phyloP scores from a whole-genome alignment of 2,113 vertebrate genomes.

The human region GRCh38 chr1:164188501-164189000 shows the following conservation, averaged over 20 bases:
- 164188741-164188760: conserved; percentile 75
- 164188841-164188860: conserved; percentile 99
- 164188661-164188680: conserved; percentile 74
- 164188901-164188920: conserved; percentile 79
- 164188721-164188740: background rate
- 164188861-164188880: conserved; percentile 99
- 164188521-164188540: background rate
- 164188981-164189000: background rate
- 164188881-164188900: conserved; percentile 90
- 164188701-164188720: background rate
- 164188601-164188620: conserved; percentile 83
- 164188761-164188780: conserved; percentile 88
- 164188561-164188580: conserved; percentile 83
- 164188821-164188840: conserved; percentile 96
- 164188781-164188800: conserved; percentile 97
- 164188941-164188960: conserved; percentile 76
- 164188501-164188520: background rate
- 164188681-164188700: background rate
- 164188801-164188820: conserved; percentile 99
- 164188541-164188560: conserved; percentile 75
- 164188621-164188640: conserved; percentile 77
- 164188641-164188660: conserved; percentile 82
- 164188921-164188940: conserved; percentile 39
- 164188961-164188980: conserved; percentile 69
- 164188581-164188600: conserved; percentile 80